Evolutionary conservation across 35 echinoderm and acorn worm genomes (phyloP), one percentile per base, ranked within the genome.

Genomic region (Hemicentrotus pulcherrimus): DNA sequence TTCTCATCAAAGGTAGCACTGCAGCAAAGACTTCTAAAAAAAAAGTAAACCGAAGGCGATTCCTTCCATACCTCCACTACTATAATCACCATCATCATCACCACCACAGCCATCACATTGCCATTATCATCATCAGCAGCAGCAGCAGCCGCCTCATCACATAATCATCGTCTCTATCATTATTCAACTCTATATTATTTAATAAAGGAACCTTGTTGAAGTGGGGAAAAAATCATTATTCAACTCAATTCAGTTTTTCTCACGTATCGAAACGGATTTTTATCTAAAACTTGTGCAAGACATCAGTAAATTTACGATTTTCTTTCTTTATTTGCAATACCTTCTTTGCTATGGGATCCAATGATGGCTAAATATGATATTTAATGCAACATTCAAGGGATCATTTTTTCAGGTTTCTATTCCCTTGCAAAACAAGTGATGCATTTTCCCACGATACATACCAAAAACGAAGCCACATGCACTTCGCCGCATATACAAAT

Each of bases 371-470:
- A n/a, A 78, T 24, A 28, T 28, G 0, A 70, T 78, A n/a, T 71
- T 71, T 5, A 78, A 78, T 8, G n/a, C 6, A 78, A 78, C 5
- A 28, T 78, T 28, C 65, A 28, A 28, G 22, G 65, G 19, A 78
- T 7, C 22, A 78, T 78, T 28, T 4, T n/a, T 78, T 7, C 24
- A 59, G 5, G 3, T 78, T 28, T 78, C 19, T 4, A 78, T 6
- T 8, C 65, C 65, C 65, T 78, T 22, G 18, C 0, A 41, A 78
- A n/a, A n/a, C 19, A 28, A 78, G 24, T 22, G 5, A 22, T 78
- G 65, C 19, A 78, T 33, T 32, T 90, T 90, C 88, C 88, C 88
- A 90, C 88, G 88, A 90, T 90, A 47, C 31, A 47, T 9, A 47
- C 12, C 32, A 9, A 90, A 33, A 90, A 90, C 88, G 46, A 33